Conservation (phyloP, 92 coral and sea anemone species). For the Zoanthus gigantus region DNA sequence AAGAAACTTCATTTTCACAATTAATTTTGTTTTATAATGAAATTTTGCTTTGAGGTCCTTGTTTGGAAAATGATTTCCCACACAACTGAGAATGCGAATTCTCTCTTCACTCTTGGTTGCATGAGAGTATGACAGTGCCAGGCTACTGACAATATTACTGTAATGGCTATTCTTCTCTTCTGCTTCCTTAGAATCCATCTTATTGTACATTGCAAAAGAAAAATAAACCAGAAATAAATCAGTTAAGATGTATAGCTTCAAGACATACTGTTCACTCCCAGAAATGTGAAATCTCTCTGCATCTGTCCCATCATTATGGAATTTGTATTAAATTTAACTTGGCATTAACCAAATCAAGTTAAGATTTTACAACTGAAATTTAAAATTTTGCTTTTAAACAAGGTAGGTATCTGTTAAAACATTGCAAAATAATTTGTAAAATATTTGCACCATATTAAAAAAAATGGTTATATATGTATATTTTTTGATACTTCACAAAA, state of each 20-base stretch:
- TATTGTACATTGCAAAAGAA: not conserved
- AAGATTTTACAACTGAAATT: no score
- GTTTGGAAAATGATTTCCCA: not conserved
- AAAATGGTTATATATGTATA: not conserved
- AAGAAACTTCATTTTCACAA: not conserved
- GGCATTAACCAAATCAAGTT: no score
- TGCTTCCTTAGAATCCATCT: conserved; percentile 2
- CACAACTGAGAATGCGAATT: conserved; percentile 20
- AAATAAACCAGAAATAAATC: not conserved
- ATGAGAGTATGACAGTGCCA: conserved; percentile 35
- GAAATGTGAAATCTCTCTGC: not conserved
- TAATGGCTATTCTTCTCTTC: not conserved
- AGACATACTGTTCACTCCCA: not conserved
- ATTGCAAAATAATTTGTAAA: not conserved
- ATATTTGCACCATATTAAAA: not conserved
- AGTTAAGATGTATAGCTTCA: not conserved
- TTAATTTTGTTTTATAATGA: conserved; percentile 5
- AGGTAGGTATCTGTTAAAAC: not conserved
- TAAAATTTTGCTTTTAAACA: not conserved
- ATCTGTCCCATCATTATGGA: not conserved
- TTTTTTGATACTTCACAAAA: not conserved
- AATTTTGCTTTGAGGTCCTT: not conserved
- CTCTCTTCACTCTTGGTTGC: conserved; percentile 7
- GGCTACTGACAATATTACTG: conserved; percentile 28
- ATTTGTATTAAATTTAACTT: no score